Conservation (phyloP, 2,113 vertebrate genomes). For the Rhinoderma darwinii region DNA sequence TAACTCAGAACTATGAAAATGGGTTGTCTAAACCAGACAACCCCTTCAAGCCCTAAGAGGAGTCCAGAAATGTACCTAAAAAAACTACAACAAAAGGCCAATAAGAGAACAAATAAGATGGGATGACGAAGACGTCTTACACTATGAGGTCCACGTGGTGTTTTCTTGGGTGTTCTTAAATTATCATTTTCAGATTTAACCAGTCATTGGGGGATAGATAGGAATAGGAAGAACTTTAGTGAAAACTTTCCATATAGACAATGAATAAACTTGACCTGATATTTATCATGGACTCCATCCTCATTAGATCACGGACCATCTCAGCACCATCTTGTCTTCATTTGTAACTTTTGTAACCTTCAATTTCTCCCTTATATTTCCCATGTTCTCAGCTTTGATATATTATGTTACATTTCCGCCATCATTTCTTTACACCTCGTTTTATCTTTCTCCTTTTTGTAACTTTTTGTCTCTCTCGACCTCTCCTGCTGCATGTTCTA, state of each 20-base stretch:
- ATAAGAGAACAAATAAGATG: not conserved
- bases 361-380: not conserved
- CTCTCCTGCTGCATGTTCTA: not conserved
- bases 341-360: not conserved
- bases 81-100: not conserved
- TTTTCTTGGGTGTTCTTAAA: not conserved
- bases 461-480: conserved; percentile 5
- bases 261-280: too few species aligned
- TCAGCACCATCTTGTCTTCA: not conserved
- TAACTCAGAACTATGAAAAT: too few species aligned
- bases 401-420: not conserved
- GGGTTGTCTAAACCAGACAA: too few species aligned
- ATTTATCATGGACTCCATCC: too few species aligned
- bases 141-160: not conserved
- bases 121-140: not conserved
- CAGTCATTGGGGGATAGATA: not conserved
- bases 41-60: too few species aligned
- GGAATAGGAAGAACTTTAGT: not conserved
- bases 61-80: not conserved
- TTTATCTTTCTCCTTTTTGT: not conserved
- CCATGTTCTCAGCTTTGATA: not conserved
- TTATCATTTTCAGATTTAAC: too few species aligned
- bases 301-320: not conserved
- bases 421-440: not conserved
- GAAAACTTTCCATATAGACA: not conserved